Percentiles rank a stretch among this genome's conserved stretches.
phyloP scores from a whole-genome alignment of 2,113 vertebrate genomes.

The Halcyon senegalensis region DNA sequence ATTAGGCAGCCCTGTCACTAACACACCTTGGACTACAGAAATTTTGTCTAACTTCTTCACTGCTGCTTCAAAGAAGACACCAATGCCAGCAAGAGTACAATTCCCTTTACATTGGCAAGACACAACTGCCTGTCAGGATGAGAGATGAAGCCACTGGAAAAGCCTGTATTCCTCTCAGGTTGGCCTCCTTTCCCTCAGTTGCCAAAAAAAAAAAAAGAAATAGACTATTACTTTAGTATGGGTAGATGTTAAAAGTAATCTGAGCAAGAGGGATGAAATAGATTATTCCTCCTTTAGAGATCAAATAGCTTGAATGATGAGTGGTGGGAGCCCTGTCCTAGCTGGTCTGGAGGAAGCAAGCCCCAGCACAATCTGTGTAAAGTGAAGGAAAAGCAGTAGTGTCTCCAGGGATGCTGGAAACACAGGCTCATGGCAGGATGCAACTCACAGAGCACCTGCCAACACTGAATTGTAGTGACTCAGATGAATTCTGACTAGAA shows the following conservation, averaged over 20 bases:
- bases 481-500: neutral
- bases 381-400: neutral
- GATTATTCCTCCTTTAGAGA: neutral
- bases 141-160: neutral
- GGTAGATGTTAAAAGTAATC: neutral
- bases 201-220: neutral
- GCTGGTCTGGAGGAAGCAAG: neutral
- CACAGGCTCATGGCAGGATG: neutral
- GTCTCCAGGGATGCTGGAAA: neutral
- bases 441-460: neutral
- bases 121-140: neutral
- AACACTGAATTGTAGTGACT: neutral
- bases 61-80: neutral
- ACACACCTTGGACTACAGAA: neutral
- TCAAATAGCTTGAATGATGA: neutral
- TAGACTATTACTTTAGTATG: neutral
- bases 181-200: neutral
- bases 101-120: neutral
- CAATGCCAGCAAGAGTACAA: neutral
- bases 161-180: neutral
- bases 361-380: fast-evolving
- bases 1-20: neutral
- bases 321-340: neutral
- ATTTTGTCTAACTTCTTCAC: neutral
- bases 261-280: neutral